Conservation (phyloP, 2,888 invertebrate species). For the Caenorhabditis sp. region DNA sequence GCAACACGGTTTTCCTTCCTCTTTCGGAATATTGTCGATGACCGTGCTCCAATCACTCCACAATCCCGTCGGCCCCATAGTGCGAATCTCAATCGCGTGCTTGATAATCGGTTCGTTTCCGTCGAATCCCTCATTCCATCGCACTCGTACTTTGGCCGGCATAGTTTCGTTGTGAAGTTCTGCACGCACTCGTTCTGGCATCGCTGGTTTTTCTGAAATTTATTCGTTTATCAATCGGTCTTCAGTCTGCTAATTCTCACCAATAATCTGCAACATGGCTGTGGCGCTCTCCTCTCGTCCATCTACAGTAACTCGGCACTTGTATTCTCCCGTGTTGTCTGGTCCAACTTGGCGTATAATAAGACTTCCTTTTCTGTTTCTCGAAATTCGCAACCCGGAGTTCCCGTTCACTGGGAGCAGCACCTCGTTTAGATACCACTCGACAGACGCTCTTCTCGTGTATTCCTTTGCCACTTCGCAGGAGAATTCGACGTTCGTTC, state of each 20-base stretch:
- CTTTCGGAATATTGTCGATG: constrained; percentile 85
- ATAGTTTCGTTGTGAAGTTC: constrained; percentile 85
- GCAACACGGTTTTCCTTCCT: constrained; percentile 60
- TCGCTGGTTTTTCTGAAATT: constrained; percentile 89
- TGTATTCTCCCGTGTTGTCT: constrained; percentile 89
- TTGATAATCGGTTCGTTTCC: constrained; percentile 90
- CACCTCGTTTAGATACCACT: constrained; percentile 69
- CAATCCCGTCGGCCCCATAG: constrained; percentile 83
- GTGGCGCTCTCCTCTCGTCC: constrained; percentile 91
- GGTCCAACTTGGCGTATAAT: constrained; percentile 82
- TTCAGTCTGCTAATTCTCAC: constrained; percentile 68
- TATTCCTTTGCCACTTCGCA: constrained; percentile 95
- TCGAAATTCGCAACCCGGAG: constrained; percentile 58
- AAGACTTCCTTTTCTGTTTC: constrained; percentile 63
- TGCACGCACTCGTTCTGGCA: constrained; percentile 91
- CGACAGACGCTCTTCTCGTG: constrained; percentile 55
- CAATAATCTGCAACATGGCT: constrained; percentile 86
- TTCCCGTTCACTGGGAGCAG: constrained; percentile 58
- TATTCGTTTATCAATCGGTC: not conserved
- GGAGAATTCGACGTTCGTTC: constrained; percentile 92
- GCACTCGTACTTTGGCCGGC: constrained; percentile 83
- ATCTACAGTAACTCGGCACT: constrained; percentile 87
- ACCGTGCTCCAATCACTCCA: constrained; percentile 81
- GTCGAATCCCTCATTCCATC: constrained; percentile 87
- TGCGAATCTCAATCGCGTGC: constrained; percentile 91